Evolutionary conservation across 53 echinoderm and acorn worm species (phyloP).

Genomic region (Mesocentrotus franciscanus): DNA sequence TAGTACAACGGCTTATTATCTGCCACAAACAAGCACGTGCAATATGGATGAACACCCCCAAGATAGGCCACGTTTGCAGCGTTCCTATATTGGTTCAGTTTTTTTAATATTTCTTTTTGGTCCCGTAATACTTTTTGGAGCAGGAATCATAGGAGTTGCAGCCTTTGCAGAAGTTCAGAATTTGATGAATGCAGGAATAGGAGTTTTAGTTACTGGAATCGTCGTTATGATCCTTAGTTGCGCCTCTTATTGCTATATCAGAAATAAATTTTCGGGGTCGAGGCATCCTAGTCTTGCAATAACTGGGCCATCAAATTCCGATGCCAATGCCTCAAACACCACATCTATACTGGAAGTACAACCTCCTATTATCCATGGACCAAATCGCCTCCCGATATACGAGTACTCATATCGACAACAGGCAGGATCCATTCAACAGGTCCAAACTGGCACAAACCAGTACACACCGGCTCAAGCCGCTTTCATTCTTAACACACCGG

Average conservation of each 20-base stretch:
- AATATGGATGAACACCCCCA: too few species aligned
- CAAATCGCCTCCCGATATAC: not conserved
- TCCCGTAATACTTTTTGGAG: too few species aligned
- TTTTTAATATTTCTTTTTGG: too few species aligned
- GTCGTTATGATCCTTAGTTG: not conserved
- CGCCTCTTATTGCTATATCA: not conserved
- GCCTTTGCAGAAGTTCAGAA: too few species aligned
- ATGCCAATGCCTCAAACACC: not conserved
- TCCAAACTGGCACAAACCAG: not conserved
- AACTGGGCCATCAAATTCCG: too few species aligned
- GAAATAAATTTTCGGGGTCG: not conserved
- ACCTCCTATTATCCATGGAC: not conserved
- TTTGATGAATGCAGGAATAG: too few species aligned
- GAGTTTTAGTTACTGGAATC: not conserved
- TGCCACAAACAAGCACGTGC: too few species aligned
- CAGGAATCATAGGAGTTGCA: too few species aligned
- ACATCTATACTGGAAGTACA: not conserved
- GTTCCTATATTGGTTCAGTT: too few species aligned
- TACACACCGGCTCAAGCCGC: too few species aligned
- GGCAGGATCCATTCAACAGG: not conserved
- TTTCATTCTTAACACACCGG: not conserved
- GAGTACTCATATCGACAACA: not conserved
- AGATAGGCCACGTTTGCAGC: too few species aligned
- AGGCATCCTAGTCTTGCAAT: not conserved
- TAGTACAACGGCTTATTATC: too few species aligned